phyloP scores from a whole-genome alignment of 2,888 invertebrate genomes.

The Patella pellucida region DNA sequence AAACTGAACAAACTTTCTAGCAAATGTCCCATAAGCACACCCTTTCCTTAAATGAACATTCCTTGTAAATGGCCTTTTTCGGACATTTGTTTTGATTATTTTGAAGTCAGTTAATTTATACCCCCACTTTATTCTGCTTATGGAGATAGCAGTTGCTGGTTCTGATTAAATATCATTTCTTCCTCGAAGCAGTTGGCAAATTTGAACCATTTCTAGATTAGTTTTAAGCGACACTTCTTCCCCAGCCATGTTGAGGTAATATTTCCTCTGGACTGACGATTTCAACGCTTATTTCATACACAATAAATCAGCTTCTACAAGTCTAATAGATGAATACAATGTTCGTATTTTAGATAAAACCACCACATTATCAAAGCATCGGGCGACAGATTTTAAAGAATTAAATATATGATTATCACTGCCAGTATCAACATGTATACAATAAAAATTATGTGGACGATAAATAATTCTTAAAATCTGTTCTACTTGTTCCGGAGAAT shows the following conservation, averaged over 20 bases:
- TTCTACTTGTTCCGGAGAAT: conserved; percentile 48
- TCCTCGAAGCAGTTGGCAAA: conserved; percentile 63
- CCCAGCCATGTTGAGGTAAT: conserved; percentile 68
- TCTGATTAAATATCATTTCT: conserved; percentile 64
- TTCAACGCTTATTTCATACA: conserved; percentile 40
- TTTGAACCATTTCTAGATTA: conserved; percentile 65
- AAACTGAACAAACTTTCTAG: conserved; percentile 60
- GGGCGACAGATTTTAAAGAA: conserved; percentile 39
- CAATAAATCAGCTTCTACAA: conserved; percentile 45
- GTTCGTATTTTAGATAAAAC: conserved; percentile 28
- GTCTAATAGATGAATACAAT: conserved; percentile 27
- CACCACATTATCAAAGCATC: conserved; percentile 59
- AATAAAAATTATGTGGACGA: conserved; percentile 65
- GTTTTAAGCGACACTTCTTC: conserved; percentile 67
- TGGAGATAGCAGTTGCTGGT: conserved; percentile 25
- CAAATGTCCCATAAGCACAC: conserved; percentile 62
- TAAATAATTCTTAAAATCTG: conserved; percentile 62
- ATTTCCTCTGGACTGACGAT: conserved; percentile 58
- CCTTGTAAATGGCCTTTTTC: conserved; percentile 37
- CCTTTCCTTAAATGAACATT: too few species aligned
- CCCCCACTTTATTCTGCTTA: conserved; percentile 35
- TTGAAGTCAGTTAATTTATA: conserved; percentile 28
- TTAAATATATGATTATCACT: conserved; percentile 37
- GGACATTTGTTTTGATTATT: conserved; percentile 32
- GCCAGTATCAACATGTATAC: conserved; percentile 65